These are phyloP conservation scores for Linnaemya vulpina DNA, from an alignment of 2,888 invertebrate genomes.

Conservation along the genomic window DNA sequence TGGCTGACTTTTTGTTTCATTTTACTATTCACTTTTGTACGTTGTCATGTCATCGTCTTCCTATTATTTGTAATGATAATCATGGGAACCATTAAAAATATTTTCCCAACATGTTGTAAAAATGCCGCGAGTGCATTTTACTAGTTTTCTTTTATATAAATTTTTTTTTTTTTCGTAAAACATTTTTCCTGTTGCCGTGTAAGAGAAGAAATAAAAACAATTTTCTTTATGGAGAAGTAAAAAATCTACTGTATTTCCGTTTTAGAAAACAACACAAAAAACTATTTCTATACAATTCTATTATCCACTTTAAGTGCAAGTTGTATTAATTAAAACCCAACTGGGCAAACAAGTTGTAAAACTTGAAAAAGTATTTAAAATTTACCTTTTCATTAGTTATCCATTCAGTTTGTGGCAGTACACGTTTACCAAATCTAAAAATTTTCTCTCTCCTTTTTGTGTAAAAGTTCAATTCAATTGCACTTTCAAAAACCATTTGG, in stretches of 20 bases:
- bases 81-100: constrained; percentile 59
- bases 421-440: neutral
- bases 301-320: constrained; percentile 28
- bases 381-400: constrained; percentile 20
- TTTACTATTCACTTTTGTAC: constrained; percentile 27
- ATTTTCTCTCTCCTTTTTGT: constrained; percentile 1
- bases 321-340: constrained; percentile 17
- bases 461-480: constrained; percentile 19
- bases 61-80: constrained; percentile 55
- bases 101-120: constrained; percentile 37
- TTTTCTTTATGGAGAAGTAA: constrained; percentile 8
- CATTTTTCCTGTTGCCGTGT: constrained; percentile 39
- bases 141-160: neutral
- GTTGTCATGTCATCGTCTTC: constrained; percentile 59
- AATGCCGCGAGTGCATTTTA: constrained; percentile 24
- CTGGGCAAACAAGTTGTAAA: neutral
- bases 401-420: neutral
- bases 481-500: neutral
- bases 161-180: constrained; percentile 2
- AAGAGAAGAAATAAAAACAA: neutral
- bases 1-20: neutral
- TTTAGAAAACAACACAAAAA: constrained; percentile 5
- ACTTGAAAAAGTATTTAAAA: neutral
- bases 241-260: constrained; percentile 52
- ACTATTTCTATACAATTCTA: constrained; percentile 9